Evolutionary conservation across 2,797 vertebrate species (phyloP), one percentile per base, ranked within the genome.

Genomic region (Rhadinocentrus ornatus): DNA sequence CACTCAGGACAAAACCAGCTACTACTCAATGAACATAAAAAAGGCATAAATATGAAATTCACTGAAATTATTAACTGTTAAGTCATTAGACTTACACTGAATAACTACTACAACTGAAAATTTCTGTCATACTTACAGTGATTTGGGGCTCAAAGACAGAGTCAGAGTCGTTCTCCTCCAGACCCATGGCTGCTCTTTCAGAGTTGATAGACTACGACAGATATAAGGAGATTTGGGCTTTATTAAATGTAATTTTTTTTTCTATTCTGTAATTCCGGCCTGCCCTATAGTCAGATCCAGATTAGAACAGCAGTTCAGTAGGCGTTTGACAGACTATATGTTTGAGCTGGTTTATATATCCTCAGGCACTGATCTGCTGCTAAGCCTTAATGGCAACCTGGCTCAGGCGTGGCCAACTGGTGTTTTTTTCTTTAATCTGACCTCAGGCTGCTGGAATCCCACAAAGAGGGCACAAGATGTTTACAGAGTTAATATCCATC

Each of bases 291-390:
- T 16, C 11, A 73, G 32, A 66, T 18, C 6, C 2, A 35, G 26
- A 27, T 22, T 32, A 65, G 54, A 69, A 55, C 20, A 41, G 18
- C 35, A 39, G 62, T n/a, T 29, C 64, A 62, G 62, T 24, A 8
- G 59, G 53, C 66, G 7, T 65, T 64, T 70, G 71, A 67, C 68
- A 6, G 48, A 48, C 58, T 77, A 4, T 63, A 37, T 56, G 75
- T 68, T 80, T 91, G 74, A 92, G 86, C 87, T 81, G 84, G 57
- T 87, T 92, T 92, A 83, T 92, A 91, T 91, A 92, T 62, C 66
- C 77, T 62, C 73, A 6, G 16, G 53, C 75, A 41, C 83, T 91
- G 87, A 93, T 89, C 91, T 86, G 63, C 52, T 63, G 60, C 58
- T 90, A 90, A 91, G 84, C 87, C 69, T 12, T 83, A 80, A 84